Conservation (phyloP, 35 echinoderm and acorn worm species). For the Anneissia japonica region DNA sequence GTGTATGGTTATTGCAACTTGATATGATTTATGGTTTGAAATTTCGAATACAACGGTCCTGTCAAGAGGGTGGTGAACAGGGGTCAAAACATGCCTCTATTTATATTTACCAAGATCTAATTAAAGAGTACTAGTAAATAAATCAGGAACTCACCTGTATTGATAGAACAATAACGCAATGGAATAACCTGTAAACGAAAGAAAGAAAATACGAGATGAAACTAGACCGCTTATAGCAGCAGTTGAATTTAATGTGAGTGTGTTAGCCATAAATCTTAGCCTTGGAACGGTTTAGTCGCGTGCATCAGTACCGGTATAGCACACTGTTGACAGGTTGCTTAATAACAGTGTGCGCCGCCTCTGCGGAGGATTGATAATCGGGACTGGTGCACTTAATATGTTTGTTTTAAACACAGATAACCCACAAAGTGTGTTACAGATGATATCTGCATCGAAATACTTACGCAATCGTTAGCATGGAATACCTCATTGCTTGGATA, state of each 20-base stretch:
- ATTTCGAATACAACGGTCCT: not conserved
- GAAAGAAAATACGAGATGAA: not conserved
- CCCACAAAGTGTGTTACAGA: not conserved
- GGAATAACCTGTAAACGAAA: not conserved
- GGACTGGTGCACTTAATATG: not conserved
- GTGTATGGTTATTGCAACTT: no score
- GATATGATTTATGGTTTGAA: no score
- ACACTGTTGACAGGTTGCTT: not conserved
- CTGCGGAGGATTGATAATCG: not conserved
- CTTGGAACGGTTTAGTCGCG: not conserved
- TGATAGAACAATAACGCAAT: not conserved
- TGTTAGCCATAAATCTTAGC: not conserved
- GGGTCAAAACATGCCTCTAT: not conserved
- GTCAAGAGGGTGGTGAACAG: not conserved
- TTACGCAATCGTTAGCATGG: not conserved
- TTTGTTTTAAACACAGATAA: conserved; percentile 2
- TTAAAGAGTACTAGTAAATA: not conserved
- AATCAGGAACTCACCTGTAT: not conserved
- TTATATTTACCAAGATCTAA: not conserved
- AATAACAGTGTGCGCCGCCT: not conserved
- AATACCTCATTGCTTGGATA: not conserved
- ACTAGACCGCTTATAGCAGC: not conserved
- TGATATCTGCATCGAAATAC: not conserved
- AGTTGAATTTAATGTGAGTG: not conserved
- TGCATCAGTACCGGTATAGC: not conserved